These are phyloP conservation scores for Parazoanthus swiftii DNA, from an alignment of 92 coral and sea anemone genomes.

Conservation along the genomic window DNA sequence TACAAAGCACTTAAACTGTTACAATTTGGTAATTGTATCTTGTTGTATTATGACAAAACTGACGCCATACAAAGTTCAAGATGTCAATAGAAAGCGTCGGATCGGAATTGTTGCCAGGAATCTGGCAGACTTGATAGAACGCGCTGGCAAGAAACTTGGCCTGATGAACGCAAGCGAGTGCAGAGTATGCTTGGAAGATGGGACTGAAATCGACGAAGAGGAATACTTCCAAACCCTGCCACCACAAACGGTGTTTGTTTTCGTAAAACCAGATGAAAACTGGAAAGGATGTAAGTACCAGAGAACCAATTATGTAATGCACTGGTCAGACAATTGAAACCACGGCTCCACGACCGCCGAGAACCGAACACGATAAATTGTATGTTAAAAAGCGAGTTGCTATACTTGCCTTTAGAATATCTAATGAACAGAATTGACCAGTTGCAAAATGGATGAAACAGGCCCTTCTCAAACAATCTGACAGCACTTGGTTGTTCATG, in stretches of 20 bases:
- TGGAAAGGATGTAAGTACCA: slow-evolving; percentile 83
- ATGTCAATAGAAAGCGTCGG: slow-evolving; percentile 60
- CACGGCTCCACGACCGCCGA: too few relatives aligned
- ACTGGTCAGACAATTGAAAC: too few relatives aligned
- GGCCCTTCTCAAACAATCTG: too few relatives aligned
- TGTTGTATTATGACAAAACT: slow-evolving; percentile 34
- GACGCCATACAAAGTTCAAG: slow-evolving; percentile 91
- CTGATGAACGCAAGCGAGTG: slow-evolving; percentile 46
- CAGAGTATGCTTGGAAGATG: slow-evolving; percentile 80
- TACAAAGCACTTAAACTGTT: not conserved
- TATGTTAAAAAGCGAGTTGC: too few relatives aligned
- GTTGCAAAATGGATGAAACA: too few relatives aligned
- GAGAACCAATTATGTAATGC: too few relatives aligned
- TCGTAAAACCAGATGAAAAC: slow-evolving; percentile 70
- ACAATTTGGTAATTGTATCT: not conserved
- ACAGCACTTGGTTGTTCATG: too few relatives aligned
- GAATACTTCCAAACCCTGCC: slow-evolving; percentile 80
- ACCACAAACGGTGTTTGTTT: slow-evolving; percentile 80
- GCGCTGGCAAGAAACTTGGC: slow-evolving; percentile 65
- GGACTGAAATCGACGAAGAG: slow-evolving; percentile 80
- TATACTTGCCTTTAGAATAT: too few relatives aligned
- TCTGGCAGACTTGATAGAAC: slow-evolving; percentile 63
- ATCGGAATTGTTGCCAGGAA: slow-evolving; percentile 78
- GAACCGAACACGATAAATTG: too few relatives aligned
- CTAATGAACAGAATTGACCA: too few relatives aligned